Conservation (phyloP, 2,113 vertebrate genomes). For the Brienomyrus brachyistius region DNA sequence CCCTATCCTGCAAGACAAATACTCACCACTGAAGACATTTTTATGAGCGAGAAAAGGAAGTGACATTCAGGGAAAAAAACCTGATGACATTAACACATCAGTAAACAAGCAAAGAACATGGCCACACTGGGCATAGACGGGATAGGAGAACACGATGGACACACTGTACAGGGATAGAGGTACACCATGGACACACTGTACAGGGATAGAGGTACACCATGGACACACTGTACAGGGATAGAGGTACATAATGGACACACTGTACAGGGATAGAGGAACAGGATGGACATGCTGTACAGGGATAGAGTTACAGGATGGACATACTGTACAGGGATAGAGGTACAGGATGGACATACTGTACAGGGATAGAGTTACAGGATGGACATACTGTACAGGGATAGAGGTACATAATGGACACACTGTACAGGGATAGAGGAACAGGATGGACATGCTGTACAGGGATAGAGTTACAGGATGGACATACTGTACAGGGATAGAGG, state of each 20-base stretch:
- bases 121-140: background rate
- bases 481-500: too few species aligned
- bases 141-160: background rate
- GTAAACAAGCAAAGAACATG: background rate
- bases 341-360: rapidly evolving
- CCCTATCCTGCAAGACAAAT: background rate
- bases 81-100: background rate
- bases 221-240: background rate
- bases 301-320: too few species aligned
- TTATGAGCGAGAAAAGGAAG: background rate
- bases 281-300: too few species aligned
- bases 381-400: background rate
- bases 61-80: background rate
- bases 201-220: background rate
- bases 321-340: too few species aligned
- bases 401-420: too few species aligned
- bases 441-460: too few species aligned
- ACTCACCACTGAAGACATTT: background rate
- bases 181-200: background rate
- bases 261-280: too few species aligned
- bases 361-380: background rate
- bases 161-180: background rate
- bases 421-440: too few species aligned
- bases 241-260: too few species aligned
- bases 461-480: too few species aligned